Conservation (phyloP, 2,113 vertebrate species). For the Chloebia gouldiae region DNA sequence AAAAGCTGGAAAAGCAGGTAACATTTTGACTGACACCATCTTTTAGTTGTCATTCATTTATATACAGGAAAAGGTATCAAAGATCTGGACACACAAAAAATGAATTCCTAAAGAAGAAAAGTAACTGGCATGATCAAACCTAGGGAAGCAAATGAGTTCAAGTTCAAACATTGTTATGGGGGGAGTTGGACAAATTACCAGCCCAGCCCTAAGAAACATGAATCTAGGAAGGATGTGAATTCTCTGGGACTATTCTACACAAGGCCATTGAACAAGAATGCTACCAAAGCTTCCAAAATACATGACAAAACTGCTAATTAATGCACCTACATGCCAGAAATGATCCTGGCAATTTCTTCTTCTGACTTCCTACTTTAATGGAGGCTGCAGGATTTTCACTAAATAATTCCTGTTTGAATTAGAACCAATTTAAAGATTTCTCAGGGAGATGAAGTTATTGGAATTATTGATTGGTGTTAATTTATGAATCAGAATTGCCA, state of each 20-base stretch:
- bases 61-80: background rate
- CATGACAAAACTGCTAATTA: background rate
- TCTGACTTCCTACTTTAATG: background rate
- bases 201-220: background rate
- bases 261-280: background rate
- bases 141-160: background rate
- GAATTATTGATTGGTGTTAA: background rate
- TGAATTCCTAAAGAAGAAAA: background rate
- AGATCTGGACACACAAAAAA: background rate
- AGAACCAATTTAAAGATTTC: background rate
- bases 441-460: background rate
- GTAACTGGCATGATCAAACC: background rate
- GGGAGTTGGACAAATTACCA: background rate
- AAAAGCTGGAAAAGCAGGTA: background rate
- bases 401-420: constrained; percentile 4
- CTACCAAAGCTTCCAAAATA: background rate
- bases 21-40: background rate
- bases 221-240: background rate
- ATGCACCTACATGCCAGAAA: background rate
- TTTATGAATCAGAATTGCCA: background rate
- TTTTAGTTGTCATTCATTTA: background rate
- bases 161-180: background rate
- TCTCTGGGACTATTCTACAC: background rate
- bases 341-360: background rate
- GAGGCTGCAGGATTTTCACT: background rate